A percentile compares a stretch with the other conserved stretches of the same genome.
phyloP scores from a whole-genome alignment of 2,113 vertebrate species.

The Podocnemis expansa region DNA sequence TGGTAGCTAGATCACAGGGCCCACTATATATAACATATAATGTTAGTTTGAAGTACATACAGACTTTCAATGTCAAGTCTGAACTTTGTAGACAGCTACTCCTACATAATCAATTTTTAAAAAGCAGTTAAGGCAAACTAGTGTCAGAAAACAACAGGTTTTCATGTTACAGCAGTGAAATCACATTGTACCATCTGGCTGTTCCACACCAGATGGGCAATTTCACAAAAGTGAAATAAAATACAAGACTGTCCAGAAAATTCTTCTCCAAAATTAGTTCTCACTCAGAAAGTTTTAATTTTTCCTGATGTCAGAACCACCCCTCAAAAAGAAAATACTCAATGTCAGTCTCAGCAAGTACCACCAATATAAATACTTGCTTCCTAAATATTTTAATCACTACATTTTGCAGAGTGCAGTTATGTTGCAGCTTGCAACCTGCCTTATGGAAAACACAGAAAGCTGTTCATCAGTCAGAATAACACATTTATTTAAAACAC shows the following conservation, averaged over 20 bases:
- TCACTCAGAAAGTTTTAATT: not conserved
- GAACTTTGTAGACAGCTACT: not conserved
- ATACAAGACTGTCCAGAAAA: conserved; percentile 10
- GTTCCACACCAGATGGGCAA: conserved; percentile 7
- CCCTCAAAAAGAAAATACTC: not conserved
- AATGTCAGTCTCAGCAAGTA: not conserved
- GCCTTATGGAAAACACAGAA: not conserved
- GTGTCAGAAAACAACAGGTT: conserved; percentile 20
- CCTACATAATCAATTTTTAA: not conserved
- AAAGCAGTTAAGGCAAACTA: conserved; percentile 10
- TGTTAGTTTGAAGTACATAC: not conserved
- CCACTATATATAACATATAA: not conserved
- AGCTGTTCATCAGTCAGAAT: not conserved
- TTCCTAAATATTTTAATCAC: not conserved
- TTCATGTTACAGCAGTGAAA: not conserved
- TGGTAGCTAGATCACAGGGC: not conserved
- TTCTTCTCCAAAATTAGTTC: accelerated
- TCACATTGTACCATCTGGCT: conserved; percentile 49
- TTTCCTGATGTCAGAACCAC: not conserved
- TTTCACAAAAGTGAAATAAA: conserved; percentile 46
- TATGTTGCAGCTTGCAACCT: not conserved
- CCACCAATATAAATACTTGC: not conserved
- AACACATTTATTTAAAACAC: not conserved
- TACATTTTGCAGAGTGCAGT: not conserved
- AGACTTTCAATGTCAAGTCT: not conserved